Conservation (phyloP, 64 coral and sea anemone species). For the Exaiptasia diaphana region DNA sequence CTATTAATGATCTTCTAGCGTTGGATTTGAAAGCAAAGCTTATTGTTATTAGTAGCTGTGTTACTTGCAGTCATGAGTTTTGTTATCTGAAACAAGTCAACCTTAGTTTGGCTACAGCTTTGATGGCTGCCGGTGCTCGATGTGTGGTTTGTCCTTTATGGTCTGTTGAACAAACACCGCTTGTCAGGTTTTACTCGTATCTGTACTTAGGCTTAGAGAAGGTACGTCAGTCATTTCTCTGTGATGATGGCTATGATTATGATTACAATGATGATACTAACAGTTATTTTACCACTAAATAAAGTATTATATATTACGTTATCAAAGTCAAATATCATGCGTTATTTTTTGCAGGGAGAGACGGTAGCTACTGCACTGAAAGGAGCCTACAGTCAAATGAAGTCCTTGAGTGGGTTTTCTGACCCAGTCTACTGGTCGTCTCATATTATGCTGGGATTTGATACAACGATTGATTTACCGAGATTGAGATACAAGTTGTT, state of each 20-base stretch:
- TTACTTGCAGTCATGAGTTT: slow-evolving; percentile 60
- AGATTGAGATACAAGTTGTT: slow-evolving; percentile 56
- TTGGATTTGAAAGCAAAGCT: slow-evolving; percentile 45
- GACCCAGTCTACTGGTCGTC: slow-evolving; percentile 70
- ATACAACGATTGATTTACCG: slow-evolving; percentile 57
- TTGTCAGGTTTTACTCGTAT: slow-evolving; percentile 56
- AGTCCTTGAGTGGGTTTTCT: slow-evolving; percentile 34
- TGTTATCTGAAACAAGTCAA: slow-evolving; percentile 42
- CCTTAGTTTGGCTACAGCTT: slow-evolving; percentile 52
- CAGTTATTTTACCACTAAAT: no score
- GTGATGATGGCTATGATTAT: background rate
- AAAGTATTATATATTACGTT: background rate
- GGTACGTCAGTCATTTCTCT: slow-evolving; percentile 27
- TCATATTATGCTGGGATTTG: slow-evolving; percentile 74
- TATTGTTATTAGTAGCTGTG: slow-evolving; percentile 66
- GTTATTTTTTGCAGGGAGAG: slow-evolving; percentile 30
- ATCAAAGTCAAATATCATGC: background rate
- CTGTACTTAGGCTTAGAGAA: slow-evolving; percentile 69
- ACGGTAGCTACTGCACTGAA: slow-evolving; percentile 54
- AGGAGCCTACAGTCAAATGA: slow-evolving; percentile 48
- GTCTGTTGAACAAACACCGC: slow-evolving; percentile 65
- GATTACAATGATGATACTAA: background rate
- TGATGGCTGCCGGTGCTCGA: slow-evolving; percentile 63
- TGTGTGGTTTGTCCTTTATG: slow-evolving; percentile 69
- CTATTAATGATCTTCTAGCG: slow-evolving; percentile 43